Conservation (phyloP, 2,113 vertebrate genomes). For the Callaeas wilsoni region DNA sequence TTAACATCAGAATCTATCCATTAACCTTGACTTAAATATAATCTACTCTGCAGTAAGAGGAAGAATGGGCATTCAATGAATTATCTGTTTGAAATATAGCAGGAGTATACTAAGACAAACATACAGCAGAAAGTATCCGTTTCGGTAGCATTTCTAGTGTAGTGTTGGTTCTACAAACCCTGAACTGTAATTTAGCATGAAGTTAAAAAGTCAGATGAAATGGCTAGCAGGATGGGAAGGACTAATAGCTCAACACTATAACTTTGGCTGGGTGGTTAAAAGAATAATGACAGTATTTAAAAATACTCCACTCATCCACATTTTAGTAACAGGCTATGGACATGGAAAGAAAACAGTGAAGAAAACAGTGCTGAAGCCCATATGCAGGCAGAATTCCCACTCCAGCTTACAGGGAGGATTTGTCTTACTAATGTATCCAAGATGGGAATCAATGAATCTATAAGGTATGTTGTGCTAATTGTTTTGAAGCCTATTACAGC, state of each 20-base stretch:
- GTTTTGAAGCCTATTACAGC: neutral
- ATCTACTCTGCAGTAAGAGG: conserved; percentile 76
- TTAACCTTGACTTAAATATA: conserved; percentile 93
- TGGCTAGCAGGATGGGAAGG: neutral
- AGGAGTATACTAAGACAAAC: conserved; percentile 60
- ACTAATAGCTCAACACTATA: neutral
- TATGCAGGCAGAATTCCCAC: neutral
- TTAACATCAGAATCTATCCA: conserved; percentile 82
- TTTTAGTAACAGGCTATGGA: neutral
- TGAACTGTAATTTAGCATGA: neutral
- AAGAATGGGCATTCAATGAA: conserved; percentile 79
- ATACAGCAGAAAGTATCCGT: conserved; percentile 33
- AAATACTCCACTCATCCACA: neutral
- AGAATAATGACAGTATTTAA: neutral
- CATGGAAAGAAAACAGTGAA: neutral
- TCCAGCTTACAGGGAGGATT: neutral
- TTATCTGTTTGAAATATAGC: conserved; percentile 76
- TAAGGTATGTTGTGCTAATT: neutral
- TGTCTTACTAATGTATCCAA: neutral
- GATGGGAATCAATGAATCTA: neutral
- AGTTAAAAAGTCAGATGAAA: neutral
- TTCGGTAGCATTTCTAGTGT: neutral
- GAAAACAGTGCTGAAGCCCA: neutral
- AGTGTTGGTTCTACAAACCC: neutral
- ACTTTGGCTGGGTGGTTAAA: neutral